phyloP scores from a whole-genome alignment of 37 sponge, comb jelly and placozoan genomes.

The Spongilla lacustris region DNA sequence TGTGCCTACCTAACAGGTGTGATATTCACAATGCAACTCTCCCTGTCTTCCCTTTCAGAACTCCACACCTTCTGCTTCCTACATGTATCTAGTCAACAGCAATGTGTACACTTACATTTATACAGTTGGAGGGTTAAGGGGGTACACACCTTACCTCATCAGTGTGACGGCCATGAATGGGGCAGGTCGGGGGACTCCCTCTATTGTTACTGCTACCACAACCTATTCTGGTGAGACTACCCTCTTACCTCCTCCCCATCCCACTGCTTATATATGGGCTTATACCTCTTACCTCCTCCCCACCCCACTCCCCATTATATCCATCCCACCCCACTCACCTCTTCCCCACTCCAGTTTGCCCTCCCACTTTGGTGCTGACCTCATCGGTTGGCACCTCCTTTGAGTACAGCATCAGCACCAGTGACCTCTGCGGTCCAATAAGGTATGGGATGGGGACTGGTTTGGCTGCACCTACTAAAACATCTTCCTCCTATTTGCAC shows the following conservation, averaged over 20 bases:
- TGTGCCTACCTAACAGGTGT: too few species aligned
- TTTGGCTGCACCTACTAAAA: not conserved
- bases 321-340: too few species aligned
- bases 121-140: not conserved
- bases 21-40: too few species aligned
- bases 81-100: not conserved
- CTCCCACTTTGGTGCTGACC: not conserved
- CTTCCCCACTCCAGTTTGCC: too few species aligned
- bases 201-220: not conserved
- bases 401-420: not conserved
- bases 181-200: not conserved
- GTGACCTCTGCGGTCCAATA: not conserved
- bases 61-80: not conserved
- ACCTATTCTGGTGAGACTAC: conserved; percentile 6
- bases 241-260: too few species aligned
- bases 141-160: conserved; percentile 6
- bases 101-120: too few species aligned
- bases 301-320: too few species aligned
- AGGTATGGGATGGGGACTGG: not conserved
- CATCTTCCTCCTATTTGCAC: not conserved
- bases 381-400: not conserved
- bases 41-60: too few species aligned
- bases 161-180: conserved; percentile 22
- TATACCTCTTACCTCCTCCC: not conserved
- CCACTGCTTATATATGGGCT: not conserved